Evolutionary conservation across 2,113 vertebrate species (phyloP), one percentile per base, ranked within the genome.

Genomic region (Oreocharis arfaki): DNA sequence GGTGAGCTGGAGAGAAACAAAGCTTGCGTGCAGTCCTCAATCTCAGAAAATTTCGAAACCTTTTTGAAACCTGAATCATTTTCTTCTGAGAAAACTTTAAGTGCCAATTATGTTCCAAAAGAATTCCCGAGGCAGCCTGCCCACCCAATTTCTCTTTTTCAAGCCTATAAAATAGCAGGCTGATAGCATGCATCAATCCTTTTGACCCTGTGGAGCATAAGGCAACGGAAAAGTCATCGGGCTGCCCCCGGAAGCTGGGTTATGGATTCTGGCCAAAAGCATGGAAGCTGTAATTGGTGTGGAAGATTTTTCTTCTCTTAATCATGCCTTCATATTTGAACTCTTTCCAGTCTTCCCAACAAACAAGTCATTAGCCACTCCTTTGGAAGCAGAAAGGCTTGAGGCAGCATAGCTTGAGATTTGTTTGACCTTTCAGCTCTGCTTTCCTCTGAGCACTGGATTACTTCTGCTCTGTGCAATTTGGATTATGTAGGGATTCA

Each of bases 291-390:
- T 91, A 79, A 92, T 74, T 87, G 39, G 35, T 77, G 30, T 74
- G 61, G 33, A 93, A 93, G 73, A 71, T 39, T 86, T 90, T 78
- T 95, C 79, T 86, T 60, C 68, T 80, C 59, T 78, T 93, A 93
- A 71, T 95, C 64, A 39, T 7, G 22, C 30, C 33, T 93, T 94
- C 39, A 30, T 81, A 68, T 74, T 85, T 91, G 87, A 91, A 69
- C 32, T 67, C 50, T 85, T 93, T 96, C 78, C 74, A 83, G 81
- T 93, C 50, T 92, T 93, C 84, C 81, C 42, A 84, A 95, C 90
- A 84, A 95, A 47, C 27, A 90, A 79, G 78, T 89, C 74, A 61
- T 95, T 87, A 96, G 53, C 74, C 33, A 55, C 87, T 87, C 70
- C 78, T 83, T 76, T 91, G 91, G 68, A 92, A 87, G 61, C 82